Evolutionary conservation across 2,888 invertebrate species (phyloP).

Genomic region (Chydorus sphaericus): DNA sequence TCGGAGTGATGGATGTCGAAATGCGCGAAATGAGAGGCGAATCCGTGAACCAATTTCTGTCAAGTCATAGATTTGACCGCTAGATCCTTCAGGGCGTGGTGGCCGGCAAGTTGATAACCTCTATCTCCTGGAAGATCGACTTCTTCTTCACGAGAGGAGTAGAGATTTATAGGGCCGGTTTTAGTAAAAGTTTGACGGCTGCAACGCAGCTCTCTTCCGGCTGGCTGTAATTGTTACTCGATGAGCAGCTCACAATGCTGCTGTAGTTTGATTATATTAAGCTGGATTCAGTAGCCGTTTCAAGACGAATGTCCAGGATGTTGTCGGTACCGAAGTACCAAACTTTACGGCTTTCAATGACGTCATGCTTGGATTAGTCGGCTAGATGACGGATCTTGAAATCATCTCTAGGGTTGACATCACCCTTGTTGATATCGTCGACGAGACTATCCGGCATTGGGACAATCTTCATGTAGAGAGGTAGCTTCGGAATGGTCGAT

Average conservation of each 20-base stretch:
- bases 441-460: too few relatives aligned
- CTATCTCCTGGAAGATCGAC: too few relatives aligned
- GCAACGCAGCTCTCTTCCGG: neutral
- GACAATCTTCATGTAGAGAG: too few relatives aligned
- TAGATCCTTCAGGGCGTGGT: slow-evolving; percentile 15
- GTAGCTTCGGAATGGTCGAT: too few relatives aligned
- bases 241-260: neutral
- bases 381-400: too few relatives aligned
- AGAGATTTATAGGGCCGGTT: neutral
- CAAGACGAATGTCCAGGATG: slow-evolving; percentile 13
- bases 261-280: neutral
- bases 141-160: too few relatives aligned
- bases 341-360: too few relatives aligned
- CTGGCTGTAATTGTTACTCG: neutral
- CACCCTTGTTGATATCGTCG: too few relatives aligned
- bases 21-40: neutral
- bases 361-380: too few relatives aligned
- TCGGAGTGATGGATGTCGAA: neutral
- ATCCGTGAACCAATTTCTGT: neutral
- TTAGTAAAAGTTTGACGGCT: neutral
- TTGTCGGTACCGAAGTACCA: too few relatives aligned
- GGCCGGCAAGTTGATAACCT: slow-evolving; percentile 19
- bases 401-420: too few relatives aligned
- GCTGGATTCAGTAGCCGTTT: slow-evolving; percentile 5
- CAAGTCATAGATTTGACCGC: neutral